Conservation (phyloP, 2,797 vertebrate species). For the Malurus splendens region DNA sequence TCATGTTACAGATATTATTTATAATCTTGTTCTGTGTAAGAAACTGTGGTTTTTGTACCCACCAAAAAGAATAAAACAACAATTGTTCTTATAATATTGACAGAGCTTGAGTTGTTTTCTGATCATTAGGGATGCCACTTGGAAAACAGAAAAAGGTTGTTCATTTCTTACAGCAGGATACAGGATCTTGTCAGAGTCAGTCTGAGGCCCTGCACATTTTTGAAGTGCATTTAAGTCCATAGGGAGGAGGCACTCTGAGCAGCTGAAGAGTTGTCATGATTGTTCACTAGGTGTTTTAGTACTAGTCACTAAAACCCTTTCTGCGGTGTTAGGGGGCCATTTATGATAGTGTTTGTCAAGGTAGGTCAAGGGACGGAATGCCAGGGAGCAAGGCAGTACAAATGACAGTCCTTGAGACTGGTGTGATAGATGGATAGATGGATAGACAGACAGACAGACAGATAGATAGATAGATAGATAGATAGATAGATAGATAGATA, state of each 20-base stretch:
- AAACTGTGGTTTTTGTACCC: constrained; percentile 81
- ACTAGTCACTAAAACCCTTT: not conserved
- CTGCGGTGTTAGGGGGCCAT: not conserved
- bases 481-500: no score
- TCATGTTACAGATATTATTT: constrained; percentile 75
- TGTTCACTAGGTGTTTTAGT: not conserved
- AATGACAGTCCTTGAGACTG: not conserved
- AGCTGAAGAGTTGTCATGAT: not conserved
- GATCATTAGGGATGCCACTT: constrained; percentile 29
- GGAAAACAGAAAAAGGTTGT: constrained; percentile 13
- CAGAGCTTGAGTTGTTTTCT: constrained; percentile 71
- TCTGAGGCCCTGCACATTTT: not conserved
- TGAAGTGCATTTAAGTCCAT: not conserved
- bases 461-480: no score
- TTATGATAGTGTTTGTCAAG: not conserved
- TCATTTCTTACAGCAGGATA: not conserved
- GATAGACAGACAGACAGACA: no score
- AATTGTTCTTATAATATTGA: constrained; percentile 78
- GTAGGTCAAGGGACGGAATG: not conserved
- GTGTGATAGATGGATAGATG: not conserved
- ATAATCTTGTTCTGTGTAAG: constrained; percentile 79
- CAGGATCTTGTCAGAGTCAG: not conserved
- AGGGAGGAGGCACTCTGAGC: not conserved
- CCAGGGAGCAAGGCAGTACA: not conserved
- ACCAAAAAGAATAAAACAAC: constrained; percentile 79